Evolutionary conservation across 2,888 invertebrate genomes (phyloP).

Genomic region (Halictus ligatus): DNA sequence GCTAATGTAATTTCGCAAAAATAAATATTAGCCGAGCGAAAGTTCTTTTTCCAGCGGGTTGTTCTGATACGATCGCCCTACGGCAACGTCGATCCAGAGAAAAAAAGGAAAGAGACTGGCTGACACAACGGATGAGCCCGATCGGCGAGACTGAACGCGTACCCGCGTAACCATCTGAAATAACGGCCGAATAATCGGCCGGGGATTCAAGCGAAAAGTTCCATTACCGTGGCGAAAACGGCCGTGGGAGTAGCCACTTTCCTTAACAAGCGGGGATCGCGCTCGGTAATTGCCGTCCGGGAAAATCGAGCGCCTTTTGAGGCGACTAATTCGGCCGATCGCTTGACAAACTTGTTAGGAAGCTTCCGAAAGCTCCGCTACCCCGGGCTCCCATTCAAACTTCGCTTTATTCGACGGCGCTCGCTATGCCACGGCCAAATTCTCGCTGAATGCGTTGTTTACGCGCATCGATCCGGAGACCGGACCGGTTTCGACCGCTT

Average conservation of each 20-base stretch:
- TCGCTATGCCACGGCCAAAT: background rate
- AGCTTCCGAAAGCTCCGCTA: background rate
- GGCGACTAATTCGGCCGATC: conserved; percentile 54
- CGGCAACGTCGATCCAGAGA: background rate
- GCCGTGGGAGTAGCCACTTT: conserved; percentile 39
- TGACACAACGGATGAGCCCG: conserved; percentile 1
- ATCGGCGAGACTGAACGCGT: conserved; percentile 25
- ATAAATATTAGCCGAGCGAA: conserved; percentile 45
- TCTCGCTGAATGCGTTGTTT: background rate
- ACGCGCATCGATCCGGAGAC: background rate
- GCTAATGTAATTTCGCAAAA: conserved; percentile 47
- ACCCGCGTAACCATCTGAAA: conserved; percentile 18
- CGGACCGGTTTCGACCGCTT: background rate
- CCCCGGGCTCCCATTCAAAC: conserved; percentile 4
- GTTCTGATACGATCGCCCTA: background rate
- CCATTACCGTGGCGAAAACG: conserved; percentile 57
- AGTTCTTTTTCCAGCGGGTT: background rate
- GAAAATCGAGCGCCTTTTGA: conserved; percentile 46
- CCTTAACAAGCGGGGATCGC: conserved; percentile 53
- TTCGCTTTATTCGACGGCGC: conserved; percentile 2
- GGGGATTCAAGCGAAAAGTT: conserved; percentile 59
- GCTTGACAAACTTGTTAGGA: conserved; percentile 46
- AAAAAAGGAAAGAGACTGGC: background rate
- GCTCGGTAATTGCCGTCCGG: conserved; percentile 55
- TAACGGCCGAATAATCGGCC: conserved; percentile 61